Conservation (phyloP, 2,797 vertebrate species). For the Etheostoma nigrum region DNA sequence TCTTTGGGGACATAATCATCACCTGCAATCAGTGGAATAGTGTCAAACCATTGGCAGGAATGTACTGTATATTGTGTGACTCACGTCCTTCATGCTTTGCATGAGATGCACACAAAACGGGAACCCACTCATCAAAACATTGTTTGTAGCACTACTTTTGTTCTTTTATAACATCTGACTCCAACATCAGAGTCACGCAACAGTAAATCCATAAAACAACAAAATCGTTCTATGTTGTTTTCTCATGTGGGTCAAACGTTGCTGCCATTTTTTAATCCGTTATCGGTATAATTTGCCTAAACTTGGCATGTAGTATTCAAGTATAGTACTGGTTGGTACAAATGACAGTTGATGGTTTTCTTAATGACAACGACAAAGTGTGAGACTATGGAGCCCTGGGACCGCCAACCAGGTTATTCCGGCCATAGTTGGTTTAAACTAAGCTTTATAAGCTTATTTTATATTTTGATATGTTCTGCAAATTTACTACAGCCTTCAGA, state of each 20-base stretch:
- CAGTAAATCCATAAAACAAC: conserved; percentile 1
- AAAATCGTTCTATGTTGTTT: not conserved
- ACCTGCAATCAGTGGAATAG: conserved; percentile 39
- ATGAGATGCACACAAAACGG: conserved; percentile 27
- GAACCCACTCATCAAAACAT: conserved; percentile 15
- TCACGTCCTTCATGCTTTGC: not conserved
- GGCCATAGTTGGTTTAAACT: not conserved
- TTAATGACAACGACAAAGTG: not conserved
- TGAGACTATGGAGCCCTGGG: not conserved
- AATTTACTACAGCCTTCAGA: not conserved
- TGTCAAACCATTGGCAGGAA: conserved; percentile 46
- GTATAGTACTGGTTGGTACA: not conserved
- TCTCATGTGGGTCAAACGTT: not conserved
- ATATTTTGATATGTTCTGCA: not conserved
- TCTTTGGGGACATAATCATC: conserved; percentile 41
- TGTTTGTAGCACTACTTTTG: not conserved
- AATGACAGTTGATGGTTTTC: not conserved
- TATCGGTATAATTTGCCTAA: not conserved
- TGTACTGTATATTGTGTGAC: conserved; percentile 1
- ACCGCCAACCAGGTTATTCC: not conserved
- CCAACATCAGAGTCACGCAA: conserved; percentile 11
- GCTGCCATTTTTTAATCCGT: not conserved
- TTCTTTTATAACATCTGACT: conserved; percentile 26
- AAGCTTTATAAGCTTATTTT: no score
- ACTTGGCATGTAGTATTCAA: not conserved